Conservation (phyloP, 2,888 invertebrate species). For the Philhelius pedissequus region DNA sequence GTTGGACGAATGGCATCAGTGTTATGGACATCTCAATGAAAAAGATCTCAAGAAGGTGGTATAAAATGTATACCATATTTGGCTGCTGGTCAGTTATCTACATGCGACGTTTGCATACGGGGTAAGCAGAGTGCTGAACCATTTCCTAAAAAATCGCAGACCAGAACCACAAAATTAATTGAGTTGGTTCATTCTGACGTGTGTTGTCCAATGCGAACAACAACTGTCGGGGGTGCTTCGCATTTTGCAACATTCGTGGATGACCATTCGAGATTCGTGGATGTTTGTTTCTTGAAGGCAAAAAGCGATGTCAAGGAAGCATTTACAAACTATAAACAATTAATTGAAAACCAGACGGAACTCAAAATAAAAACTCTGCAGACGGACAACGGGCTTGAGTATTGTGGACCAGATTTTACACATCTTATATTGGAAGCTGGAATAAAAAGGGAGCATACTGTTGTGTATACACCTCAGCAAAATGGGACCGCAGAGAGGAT, state of each 20-base stretch:
- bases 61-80: too few relatives aligned
- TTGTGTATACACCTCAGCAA: background rate
- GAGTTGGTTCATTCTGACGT: conserved; percentile 12
- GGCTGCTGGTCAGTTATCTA: background rate
- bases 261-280: conserved; percentile 8
- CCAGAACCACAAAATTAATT: background rate
- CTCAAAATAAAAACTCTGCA: too few relatives aligned
- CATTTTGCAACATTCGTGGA: conserved; percentile 5
- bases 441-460: background rate
- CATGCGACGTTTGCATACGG: conserved; percentile 8
- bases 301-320: conserved; percentile 14
- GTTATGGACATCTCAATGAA: background rate
- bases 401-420: conserved; percentile 56
- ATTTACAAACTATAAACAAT: background rate
- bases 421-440: background rate
- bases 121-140: conserved; percentile 22
- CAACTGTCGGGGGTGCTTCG: background rate
- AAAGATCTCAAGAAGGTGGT: background rate
- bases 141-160: background rate
- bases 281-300: conserved; percentile 7
- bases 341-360: background rate
- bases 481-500: conserved; percentile 12
- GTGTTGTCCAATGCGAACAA: conserved; percentile 2
- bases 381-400: conserved; percentile 66
- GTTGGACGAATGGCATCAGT: background rate